A percentile compares a stretch with the other conserved stretches of the same genome.
These are phyloP conservation scores for Ochropacha duplaris DNA, from an alignment of 2,888 invertebrate genomes.

Conservation along the genomic window DNA sequence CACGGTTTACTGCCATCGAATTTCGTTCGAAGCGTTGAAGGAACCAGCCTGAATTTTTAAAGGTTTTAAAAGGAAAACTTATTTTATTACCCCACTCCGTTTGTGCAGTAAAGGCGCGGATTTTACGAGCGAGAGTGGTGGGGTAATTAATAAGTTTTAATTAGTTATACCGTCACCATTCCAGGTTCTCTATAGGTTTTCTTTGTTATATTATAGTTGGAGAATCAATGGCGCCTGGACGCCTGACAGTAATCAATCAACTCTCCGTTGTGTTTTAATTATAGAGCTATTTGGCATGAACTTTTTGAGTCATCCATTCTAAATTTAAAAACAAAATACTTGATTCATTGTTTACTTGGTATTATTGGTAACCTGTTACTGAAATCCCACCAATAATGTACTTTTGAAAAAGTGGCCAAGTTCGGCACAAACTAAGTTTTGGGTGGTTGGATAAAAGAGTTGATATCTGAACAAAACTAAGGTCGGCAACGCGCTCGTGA, in stretches of 20 bases:
- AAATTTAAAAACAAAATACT: no score
- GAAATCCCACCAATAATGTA: no score
- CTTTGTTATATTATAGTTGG: conserved; percentile 26
- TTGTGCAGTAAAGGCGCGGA: conserved; percentile 44
- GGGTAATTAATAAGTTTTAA: conserved; percentile 76
- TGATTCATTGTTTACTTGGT: no score
- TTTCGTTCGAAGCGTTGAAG: conserved; percentile 27
- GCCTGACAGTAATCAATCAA: neutral
- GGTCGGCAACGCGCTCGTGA: no score
- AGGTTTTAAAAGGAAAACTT: conserved; percentile 69
- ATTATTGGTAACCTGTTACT: no score
- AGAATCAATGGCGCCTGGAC: neutral
- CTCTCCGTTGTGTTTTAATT: neutral
- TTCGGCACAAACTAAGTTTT: no score
- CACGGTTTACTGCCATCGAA: conserved; percentile 56
- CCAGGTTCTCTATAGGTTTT: conserved; percentile 21
- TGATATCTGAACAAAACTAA: no score
- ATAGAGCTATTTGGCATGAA: no score
- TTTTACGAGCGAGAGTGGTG: conserved; percentile 61
- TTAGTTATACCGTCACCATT: conserved; percentile 46
- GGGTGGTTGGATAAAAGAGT: no score
- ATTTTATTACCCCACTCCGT: conserved; percentile 49
- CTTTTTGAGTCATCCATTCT: neutral
- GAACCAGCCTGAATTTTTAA: conserved; percentile 41
- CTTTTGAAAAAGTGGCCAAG: no score